Conservation (phyloP, 2,113 vertebrate genomes). For the Micronycteris hirsuta region DNA sequence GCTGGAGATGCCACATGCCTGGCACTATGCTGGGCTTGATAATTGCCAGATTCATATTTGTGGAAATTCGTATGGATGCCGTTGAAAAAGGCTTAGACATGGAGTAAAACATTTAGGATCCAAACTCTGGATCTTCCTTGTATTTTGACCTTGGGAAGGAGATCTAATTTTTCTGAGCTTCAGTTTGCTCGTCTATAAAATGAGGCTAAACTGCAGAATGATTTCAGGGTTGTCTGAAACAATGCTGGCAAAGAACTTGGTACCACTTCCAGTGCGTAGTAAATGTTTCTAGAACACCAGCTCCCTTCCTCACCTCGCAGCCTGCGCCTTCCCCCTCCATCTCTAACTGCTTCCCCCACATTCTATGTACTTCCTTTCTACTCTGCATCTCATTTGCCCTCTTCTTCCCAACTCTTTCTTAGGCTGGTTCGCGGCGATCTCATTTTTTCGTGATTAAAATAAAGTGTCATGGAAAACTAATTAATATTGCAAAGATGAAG, state of each 20-base stretch:
- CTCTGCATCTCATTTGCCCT: neutral
- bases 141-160: neutral
- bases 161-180: neutral
- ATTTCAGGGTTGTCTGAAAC: neutral
- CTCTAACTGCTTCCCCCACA: neutral
- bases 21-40: too few relatives aligned
- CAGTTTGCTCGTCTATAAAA: neutral
- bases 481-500: constrained; percentile 72
- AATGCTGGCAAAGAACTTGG: neutral
- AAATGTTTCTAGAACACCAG: neutral
- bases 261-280: neutral
- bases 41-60: neutral
- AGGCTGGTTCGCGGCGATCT: neutral
- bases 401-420: neutral
- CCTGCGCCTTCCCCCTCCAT: neutral
- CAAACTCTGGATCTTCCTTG: neutral
- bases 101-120: neutral
- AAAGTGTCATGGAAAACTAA: constrained; percentile 62
- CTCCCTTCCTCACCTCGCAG: neutral
- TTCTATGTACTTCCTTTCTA: neutral
- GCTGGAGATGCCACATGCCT: neutral
- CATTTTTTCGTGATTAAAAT: constrained; percentile 55
- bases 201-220: neutral
- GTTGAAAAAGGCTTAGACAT: neutral
- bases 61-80: neutral